Evolutionary conservation across 2,888 invertebrate species (phyloP), one percentile per base, ranked within the genome.

Genomic region (Epinotia brunnichana): DNA sequence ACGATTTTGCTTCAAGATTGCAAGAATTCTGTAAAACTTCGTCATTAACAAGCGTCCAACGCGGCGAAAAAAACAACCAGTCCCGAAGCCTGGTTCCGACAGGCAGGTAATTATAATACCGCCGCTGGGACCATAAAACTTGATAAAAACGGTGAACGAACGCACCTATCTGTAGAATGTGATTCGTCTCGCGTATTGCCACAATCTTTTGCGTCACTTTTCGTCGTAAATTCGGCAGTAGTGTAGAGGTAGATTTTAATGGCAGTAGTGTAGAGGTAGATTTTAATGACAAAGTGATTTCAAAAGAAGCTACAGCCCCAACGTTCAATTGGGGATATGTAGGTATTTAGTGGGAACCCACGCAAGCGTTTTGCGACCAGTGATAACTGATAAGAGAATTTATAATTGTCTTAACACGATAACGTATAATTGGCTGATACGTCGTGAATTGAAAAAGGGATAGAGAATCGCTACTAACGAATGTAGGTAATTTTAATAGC

Each of bases 141-240:
- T 62, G 74, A 78, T 75, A 77, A 77, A 78, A 76, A 76, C 80
- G 77, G 80, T 76, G 79, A 78, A 77, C 73, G 79, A 78, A 77
- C 73, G 76, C 74, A 66, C 74, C 68, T 70, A 63, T 63, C 73
- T 24, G 59, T 19, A 57, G 57, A 68, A 57, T 63, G 51, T 39
- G 51, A 69, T 53, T 59, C 68, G 29, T 67, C 51, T 35, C 63
- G 51, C 57, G 51, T 35, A 53, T 63, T 63, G 57, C 61, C 15
- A 41, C 48, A 7, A 53, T 56, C 63, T 39, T 24, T 39, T 51
- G 29, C 39, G 11, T n/a, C 53, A 35, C 60, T 56, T 61, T 35
- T 41, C 24, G 54, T 39, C 53, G 41, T 63, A n/a, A n/a, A n/a
- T n/a, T n/a, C n/a, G 56, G 41, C 19, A 19, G 15, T 53, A 3